These are phyloP conservation scores for Sinonovacula constricta DNA, from an alignment of 1,140 invertebrate genomes.

Conservation along the genomic window DNA sequence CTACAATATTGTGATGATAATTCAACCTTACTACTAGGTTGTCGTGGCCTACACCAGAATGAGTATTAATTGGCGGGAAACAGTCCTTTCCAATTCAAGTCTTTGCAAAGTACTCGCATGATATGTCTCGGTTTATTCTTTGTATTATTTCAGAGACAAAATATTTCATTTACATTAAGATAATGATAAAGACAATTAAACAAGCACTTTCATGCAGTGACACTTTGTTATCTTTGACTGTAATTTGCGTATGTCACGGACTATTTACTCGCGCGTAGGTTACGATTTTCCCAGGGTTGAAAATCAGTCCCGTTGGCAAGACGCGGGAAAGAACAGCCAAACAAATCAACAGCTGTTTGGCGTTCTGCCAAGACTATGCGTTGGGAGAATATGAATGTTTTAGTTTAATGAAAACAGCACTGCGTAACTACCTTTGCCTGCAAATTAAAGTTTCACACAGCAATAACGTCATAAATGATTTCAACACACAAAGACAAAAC, in stretches of 20 bases:
- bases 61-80: constrained; percentile 58
- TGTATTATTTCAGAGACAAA: no score
- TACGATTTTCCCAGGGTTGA: constrained; percentile 32
- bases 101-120: constrained; percentile 34
- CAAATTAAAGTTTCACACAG: not conserved
- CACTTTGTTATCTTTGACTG: no score
- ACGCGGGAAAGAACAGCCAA: constrained; percentile 54
- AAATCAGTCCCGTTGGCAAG: constrained; percentile 48
- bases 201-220: no score
- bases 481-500: no score
- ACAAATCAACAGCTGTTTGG: constrained; percentile 57
- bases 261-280: constrained; percentile 40
- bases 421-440: not conserved
- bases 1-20: constrained; percentile 36
- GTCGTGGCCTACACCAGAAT: constrained; percentile 55
- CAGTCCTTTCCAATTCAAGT: constrained; percentile 39
- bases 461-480: no score
- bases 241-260: not conserved
- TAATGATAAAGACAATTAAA: no score
- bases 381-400: constrained; percentile 45
- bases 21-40: constrained; percentile 55
- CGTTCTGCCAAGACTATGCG: constrained; percentile 37
- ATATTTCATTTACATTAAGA: no score
- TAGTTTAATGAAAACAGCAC: not conserved
- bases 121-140: not conserved